Conservation (phyloP, 2,113 vertebrate genomes). For the Eurypyga helias region DNA sequence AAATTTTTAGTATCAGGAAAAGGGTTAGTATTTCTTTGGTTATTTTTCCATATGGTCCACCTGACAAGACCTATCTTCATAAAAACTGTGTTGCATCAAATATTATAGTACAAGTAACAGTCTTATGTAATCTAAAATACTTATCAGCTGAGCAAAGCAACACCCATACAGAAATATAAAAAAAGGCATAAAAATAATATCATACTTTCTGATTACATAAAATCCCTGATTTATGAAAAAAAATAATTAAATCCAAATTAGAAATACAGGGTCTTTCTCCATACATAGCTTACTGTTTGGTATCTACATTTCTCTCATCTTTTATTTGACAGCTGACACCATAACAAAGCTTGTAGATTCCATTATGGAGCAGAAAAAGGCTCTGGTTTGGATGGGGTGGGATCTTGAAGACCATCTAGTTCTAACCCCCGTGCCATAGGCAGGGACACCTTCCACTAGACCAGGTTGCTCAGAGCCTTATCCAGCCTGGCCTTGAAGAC, state of each 20-base stretch:
- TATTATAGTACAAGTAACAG: background rate
- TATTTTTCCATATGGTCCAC: background rate
- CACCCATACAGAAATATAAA: background rate
- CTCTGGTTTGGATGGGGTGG: too few relatives aligned
- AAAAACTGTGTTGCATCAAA: background rate
- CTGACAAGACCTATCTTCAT: background rate
- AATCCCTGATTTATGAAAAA: background rate
- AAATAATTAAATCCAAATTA: background rate
- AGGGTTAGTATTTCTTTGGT: background rate
- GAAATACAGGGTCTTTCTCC: background rate
- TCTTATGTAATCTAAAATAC: background rate
- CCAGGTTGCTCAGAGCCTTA: too few relatives aligned
- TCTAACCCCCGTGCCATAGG: too few relatives aligned
- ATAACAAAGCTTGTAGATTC: accelerated
- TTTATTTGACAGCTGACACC: background rate
- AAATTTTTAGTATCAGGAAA: background rate
- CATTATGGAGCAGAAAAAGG: background rate
- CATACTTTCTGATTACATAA: background rate
- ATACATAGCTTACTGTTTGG: background rate
- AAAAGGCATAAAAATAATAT: background rate
- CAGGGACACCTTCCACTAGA: too few relatives aligned
- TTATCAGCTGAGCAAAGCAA: background rate
- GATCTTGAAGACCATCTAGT: too few relatives aligned
- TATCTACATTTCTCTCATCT: background rate
- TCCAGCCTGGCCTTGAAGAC: too few relatives aligned